Base-by-base conservation (phyloP, 1,140 invertebrate genomes). In the Rhyzopertha dominica region DNA sequence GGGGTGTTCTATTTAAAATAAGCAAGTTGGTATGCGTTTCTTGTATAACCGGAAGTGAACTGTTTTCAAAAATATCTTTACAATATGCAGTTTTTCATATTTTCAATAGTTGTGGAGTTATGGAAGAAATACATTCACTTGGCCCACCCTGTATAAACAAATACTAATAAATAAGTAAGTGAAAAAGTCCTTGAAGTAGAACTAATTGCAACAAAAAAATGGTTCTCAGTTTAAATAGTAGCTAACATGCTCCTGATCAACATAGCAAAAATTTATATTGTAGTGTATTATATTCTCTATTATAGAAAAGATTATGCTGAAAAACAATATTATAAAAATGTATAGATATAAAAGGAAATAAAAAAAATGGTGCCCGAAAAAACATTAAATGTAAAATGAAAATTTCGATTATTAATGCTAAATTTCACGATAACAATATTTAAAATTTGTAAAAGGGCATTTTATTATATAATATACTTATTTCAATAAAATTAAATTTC, bases 261-360 rank as follows among this genome's bases (percentile, higher is more conserved):
- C 24, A 25, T 25, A 25, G 7, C n/a, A 25, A 7, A 25, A 25
- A 25, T 25, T 7, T 25, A 14, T 14, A 30, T 30, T n/a, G n/a
- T n/a, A 13, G 7, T 25, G n/a, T 25, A n/a, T 25, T 7, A 7
- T 7, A n/a, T 25, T 7, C n/a, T n/a, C 7, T 7, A 25, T 25
- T 25, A 30, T n/a, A 30, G 4, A 4, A 30, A 5, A 30, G 12
- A 13, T 30, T n/a, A 30, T 30, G 28, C 28, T 30, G 28, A 30
- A n/a, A 30, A 30, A 30, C 16, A 30, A 4, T 30, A 30, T n/a
- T n/a, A n/a, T 30, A 30, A 13, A 13, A 14, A 14, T 30, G 12
- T 30, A 5, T 5, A 30, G 16, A 30, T 13, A 30, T 30, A 30
- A 30, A 30, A 5, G 4, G 28, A 25, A 7, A 25, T 25, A 25